Base-by-base conservation (phyloP, 2,888 invertebrate genomes). In the Stenichneumon culpator region DNA sequence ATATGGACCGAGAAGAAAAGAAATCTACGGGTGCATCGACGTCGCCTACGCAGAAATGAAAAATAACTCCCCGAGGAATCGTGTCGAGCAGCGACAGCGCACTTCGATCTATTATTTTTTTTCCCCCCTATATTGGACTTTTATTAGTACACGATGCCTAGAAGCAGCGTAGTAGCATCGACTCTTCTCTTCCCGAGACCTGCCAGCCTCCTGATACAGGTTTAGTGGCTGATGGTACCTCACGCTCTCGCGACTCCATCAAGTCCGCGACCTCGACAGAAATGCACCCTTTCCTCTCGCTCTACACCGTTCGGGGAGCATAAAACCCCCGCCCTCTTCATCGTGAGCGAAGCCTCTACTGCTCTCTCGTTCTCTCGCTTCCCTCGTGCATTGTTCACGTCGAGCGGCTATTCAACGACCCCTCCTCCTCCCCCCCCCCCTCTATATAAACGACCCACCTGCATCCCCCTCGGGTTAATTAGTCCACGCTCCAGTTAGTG, bases 401-500 rank as follows among this genome's bases (percentile, higher is more conserved):
- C 82, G 84, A 83, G 83, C 87, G 84, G 80, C 83, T 80, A 87
- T 87, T 87, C 87, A 86, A 82, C 77, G 70, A 74, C 39, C 81
- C 70, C 73, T 67, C 28, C 75, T 28, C 70, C 47, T 69, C 32
- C 36, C 83, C 63, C 52, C 11, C 22, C 19, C 39, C 19, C 67
- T 32, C 44, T 44, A 3, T 16, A 39, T 60, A 54, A 79, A 54
- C 78, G 47, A 25, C 69, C 75, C 68, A 32, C 72, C 44, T 25
- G 73, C 72, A n/a, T 44, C 39, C 39, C 74, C 79, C 85, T 79
- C 79, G 87, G 90, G 90, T 92, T 93, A 93, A 93, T 93, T 93
- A 93, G 92, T 91, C 90, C 90, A 91, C 90, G 92, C 91, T 92
- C 91, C 90, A 92, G 92, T 93, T 93, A 90, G 89, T 89, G 90